Evolutionary conservation across 2,888 invertebrate species (phyloP).

Genomic region (Ctena decussata): DNA sequence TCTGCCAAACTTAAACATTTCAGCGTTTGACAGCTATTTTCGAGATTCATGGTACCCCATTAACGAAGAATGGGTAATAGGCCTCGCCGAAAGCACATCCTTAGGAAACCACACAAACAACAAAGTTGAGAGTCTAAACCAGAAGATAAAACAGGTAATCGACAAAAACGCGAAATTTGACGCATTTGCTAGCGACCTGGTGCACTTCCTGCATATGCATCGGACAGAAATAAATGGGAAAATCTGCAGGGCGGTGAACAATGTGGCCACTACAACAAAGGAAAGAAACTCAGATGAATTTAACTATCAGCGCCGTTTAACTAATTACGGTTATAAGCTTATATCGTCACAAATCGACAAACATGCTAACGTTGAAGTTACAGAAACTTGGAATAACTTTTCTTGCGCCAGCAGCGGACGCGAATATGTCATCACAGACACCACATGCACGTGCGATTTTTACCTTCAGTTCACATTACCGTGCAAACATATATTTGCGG

Average conservation of each 20-base stretch:
- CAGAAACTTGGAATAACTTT: neutral
- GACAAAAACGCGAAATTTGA: slow-evolving; percentile 10
- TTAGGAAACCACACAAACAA: neutral
- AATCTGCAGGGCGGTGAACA: neutral
- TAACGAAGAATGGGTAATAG: neutral
- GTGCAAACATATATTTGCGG: neutral
- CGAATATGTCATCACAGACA: neutral
- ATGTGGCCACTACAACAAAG: too few relatives aligned
- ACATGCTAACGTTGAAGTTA: neutral
- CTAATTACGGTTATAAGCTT: neutral
- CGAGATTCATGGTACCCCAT: neutral
- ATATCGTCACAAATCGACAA: neutral
- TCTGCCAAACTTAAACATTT: neutral
- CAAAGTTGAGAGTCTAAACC: neutral
- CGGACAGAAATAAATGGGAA: slow-evolving; percentile 8
- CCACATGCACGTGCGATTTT: neutral
- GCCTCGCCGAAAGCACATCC: neutral
- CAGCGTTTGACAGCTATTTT: neutral
- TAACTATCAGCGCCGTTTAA: neutral
- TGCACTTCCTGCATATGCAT: slow-evolving; percentile 2
- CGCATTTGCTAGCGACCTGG: neutral
- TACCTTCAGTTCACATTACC: neutral
- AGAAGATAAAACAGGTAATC: neutral
- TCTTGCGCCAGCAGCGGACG: neutral
- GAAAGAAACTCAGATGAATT: neutral